phyloP scores from a whole-genome alignment of 2,797 vertebrate genomes.

The Betta splendens region DNA sequence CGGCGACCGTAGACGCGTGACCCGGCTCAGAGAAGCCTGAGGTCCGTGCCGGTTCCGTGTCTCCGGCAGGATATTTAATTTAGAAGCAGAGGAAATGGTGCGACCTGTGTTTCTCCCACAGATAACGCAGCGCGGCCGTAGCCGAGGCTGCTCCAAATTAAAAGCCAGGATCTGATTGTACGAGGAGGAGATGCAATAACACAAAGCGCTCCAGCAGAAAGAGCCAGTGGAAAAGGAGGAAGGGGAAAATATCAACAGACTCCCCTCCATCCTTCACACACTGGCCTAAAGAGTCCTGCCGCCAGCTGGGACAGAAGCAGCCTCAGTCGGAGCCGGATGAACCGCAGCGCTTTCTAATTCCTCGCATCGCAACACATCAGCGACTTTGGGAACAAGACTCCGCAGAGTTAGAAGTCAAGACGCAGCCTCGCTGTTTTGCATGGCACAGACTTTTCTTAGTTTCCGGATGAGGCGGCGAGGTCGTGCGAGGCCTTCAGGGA shows the following conservation, averaged over 20 bases:
- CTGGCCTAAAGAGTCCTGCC: background rate
- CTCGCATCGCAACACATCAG: conserved; percentile 20
- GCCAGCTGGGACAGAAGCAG: background rate
- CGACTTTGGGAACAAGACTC: conserved; percentile 14
- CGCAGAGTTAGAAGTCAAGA: conserved; percentile 16
- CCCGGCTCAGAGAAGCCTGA: conserved; percentile 31
- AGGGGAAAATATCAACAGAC: background rate
- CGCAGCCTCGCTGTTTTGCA: conserved; percentile 22
- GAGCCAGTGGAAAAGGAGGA: background rate
- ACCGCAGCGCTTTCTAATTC: conserved; percentile 22
- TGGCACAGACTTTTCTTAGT: conserved; percentile 33
- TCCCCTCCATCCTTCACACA: no score
- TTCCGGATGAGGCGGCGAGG: conserved; percentile 40
- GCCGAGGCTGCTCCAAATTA: conserved; percentile 7
- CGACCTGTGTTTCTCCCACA: conserved; percentile 1
- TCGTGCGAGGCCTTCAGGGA: conserved; percentile 39
- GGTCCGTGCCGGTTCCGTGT: no score
- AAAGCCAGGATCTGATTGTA: conserved; percentile 6
- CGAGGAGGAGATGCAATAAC: conserved; percentile 9
- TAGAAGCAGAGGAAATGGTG: conserved; percentile 27
- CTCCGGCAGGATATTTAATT: conserved; percentile 44
- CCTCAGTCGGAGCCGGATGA: background rate
- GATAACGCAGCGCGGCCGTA: conserved; percentile 2
- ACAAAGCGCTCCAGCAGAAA: background rate
- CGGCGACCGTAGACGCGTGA: conserved; percentile 18